Evolutionary conservation across 2,797 vertebrate genomes (phyloP).

Genomic region (Protonibea diacanthus): DNA sequence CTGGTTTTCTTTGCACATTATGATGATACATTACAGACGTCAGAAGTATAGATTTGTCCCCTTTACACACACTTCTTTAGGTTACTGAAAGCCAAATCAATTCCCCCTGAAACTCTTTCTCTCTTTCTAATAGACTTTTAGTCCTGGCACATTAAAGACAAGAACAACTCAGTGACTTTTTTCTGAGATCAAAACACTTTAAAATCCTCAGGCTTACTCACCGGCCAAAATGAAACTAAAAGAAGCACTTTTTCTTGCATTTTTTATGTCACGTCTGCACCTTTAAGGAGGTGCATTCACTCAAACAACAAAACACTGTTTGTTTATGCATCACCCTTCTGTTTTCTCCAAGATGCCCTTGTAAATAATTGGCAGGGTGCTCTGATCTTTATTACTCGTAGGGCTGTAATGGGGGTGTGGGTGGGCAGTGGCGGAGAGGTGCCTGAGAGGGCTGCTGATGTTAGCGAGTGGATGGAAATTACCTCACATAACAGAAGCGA

Average conservation of each 20-base stretch:
- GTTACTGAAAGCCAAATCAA: conserved; percentile 47
- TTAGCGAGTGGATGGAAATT: conserved; percentile 54
- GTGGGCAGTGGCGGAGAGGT: conserved; percentile 31
- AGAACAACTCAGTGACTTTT: conserved; percentile 6
- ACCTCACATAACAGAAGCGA: conserved; percentile 51
- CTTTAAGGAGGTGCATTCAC: neutral
- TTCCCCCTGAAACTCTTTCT: conserved; percentile 14
- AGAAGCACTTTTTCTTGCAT: neutral
- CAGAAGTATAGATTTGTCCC: conserved; percentile 31
- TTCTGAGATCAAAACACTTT: neutral
- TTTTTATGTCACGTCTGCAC: neutral
- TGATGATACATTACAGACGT: conserved; percentile 60
- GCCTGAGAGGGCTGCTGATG: conserved; percentile 42
- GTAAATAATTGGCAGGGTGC: conserved; percentile 37
- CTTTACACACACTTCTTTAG: conserved; percentile 29
- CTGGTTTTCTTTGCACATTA: conserved; percentile 46
- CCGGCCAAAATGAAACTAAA: neutral
- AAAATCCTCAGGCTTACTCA: neutral
- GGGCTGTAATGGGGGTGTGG: conserved; percentile 35
- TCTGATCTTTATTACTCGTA: conserved; percentile 37
- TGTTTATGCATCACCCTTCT: conserved; percentile 23
- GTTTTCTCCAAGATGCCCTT: conserved; percentile 41
- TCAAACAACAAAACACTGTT: conserved; percentile 1
- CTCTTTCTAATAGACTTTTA: conserved; percentile 23
- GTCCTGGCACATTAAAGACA: conserved; percentile 13